Evolutionary conservation across 1,140 invertebrate species (phyloP).

Genomic region (Apocrypta bakeri): DNA sequence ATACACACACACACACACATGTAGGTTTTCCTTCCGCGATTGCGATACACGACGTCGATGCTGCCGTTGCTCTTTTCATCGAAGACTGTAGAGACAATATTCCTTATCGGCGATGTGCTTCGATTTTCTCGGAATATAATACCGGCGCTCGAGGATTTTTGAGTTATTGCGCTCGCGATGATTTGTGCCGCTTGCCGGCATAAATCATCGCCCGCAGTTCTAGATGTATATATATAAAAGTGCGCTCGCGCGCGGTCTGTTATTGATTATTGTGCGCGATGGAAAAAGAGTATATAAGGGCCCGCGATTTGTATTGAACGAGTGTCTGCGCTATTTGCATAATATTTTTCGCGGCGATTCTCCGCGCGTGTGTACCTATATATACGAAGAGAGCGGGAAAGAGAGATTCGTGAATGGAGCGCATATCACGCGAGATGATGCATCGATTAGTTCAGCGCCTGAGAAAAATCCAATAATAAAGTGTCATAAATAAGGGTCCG

Average conservation of each 20-base stretch:
- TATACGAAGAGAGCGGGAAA: no score
- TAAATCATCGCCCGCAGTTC: not conserved
- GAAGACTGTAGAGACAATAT: no score
- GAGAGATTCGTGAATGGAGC: no score
- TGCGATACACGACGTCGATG: not conserved
- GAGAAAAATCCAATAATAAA: slow-evolving; percentile 3
- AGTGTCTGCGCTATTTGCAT: not conserved
- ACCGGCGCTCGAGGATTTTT: slow-evolving; percentile 9
- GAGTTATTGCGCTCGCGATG: slow-evolving; percentile 20
- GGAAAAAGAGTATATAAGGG: not conserved
- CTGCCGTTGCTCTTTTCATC: not conserved
- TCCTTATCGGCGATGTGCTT: not conserved
- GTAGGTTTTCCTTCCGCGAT: not conserved
- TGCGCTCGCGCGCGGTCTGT: not conserved
- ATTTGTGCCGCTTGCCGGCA: not conserved
- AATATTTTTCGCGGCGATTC: not conserved
- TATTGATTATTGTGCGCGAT: not conserved
- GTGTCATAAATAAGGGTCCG: slow-evolving; percentile 1
- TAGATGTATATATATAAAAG: not conserved
- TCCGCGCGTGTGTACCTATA: no score
- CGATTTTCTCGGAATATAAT: not conserved
- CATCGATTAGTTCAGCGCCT: not conserved
- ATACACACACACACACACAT: not conserved
- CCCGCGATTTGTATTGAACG: not conserved
- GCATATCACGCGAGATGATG: not conserved